A percentile compares a stretch with the other conserved stretches of the same genome.
Conservation (phyloP, 2,113 vertebrate species). For the Electrona antarctica region DNA sequence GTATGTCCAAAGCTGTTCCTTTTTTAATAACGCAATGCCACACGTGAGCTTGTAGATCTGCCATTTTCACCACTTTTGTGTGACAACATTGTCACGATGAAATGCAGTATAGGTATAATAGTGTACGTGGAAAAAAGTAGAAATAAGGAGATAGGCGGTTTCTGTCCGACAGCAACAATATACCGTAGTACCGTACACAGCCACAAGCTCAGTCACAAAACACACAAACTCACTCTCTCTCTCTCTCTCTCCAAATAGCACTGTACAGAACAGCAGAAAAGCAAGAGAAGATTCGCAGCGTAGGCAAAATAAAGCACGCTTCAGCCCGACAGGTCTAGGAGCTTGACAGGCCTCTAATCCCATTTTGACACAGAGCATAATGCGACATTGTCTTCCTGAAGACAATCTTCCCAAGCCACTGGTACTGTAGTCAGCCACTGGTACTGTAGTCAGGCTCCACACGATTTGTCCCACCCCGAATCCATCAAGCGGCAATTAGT, state of each 20-base stretch:
- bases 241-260: slow-evolving; percentile 23
- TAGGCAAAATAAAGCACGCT: slow-evolving; percentile 66
- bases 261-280: slow-evolving; percentile 3
- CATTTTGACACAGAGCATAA: slow-evolving; percentile 61
- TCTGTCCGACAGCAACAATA: too few species aligned
- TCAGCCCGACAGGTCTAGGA: slow-evolving; percentile 58
- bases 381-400: slow-evolving; percentile 62
- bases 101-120: too few species aligned
- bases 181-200: too few species aligned
- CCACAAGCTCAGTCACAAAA: background rate
- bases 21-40: too few species aligned
- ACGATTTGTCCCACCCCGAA: slow-evolving; percentile 33
- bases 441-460: slow-evolving; percentile 13
- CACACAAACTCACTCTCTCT: slow-evolving; percentile 32
- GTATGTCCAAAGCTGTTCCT: too few species aligned
- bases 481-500: slow-evolving; percentile 53
- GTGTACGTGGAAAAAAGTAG: too few species aligned
- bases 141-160: too few species aligned
- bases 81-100: too few species aligned
- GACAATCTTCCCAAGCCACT: slow-evolving; percentile 35
- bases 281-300: slow-evolving; percentile 59
- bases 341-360: slow-evolving; percentile 68
- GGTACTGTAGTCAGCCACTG: background rate
- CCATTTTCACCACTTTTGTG: too few species aligned
- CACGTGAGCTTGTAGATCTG: too few species aligned